Base-by-base conservation (phyloP, 2,888 invertebrate species). In the Eugnorisma glareosa region DNA sequence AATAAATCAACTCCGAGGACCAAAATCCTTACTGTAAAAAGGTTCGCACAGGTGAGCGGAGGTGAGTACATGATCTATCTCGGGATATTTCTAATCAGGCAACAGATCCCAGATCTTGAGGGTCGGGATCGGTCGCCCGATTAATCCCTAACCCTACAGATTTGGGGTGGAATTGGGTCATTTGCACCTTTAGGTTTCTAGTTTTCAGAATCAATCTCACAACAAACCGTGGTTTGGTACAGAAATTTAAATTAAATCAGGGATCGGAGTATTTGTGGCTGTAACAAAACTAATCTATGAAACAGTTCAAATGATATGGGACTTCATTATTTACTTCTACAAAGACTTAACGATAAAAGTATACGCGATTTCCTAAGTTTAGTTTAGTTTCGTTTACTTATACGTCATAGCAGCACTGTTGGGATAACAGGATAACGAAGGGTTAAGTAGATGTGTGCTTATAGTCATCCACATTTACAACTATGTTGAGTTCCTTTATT, bases 131-230 rank as follows among this genome's bases (percentile, higher is more conserved):
- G 79, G 73, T 68, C 77, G 66, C 64, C 69, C 73, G 78, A 84
- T 84, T 84, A 84, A 84, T 84, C 85, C 85, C 78, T 84, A 84
- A 84, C 83, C 85, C 85, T 73, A 75, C 82, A 84, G 83, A 84
- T 84, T 84, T 84, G 72, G 72, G 82, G 85, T 84, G 82, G 81
- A 84, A 84, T 84, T 84, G 83, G 83, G 83, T 81, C 82, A 84
- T 84, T 84, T 84, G 74, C 83, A 84, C 83, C 83, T 84, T 81
- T 84, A 75, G 67, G 67, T 67, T 81, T 82, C 72, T 67, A 75
- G 82, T 84, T 77, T 67, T 73, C 63, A 73, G 77, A 73, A 83
- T 81, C 71, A 84, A 81, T 81, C 84, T 59, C 61, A 72, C 67
- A 79, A 79, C 63, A 71, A 71, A 3, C 70, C 43, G 63, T 57